Evolutionary conservation across 2,113 vertebrate genomes (phyloP), one percentile per base, ranked within the genome.

Genomic region (human): DNA sequence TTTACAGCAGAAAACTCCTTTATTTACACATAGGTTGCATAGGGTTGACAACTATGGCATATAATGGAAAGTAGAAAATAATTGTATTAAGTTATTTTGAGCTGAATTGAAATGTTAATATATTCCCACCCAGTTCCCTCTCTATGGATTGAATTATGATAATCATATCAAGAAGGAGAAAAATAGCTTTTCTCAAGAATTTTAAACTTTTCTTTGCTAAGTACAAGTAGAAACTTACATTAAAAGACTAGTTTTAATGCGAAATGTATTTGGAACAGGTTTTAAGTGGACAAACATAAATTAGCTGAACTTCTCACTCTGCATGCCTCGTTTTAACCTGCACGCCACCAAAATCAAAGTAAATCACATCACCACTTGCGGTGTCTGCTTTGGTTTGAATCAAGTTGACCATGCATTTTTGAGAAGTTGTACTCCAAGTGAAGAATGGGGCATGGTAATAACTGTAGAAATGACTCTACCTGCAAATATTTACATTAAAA

Each of bases 51-150:
- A 50, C 82, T 23, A 6, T 48, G 9, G 32, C 59, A 43, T 38
- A 80, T 48, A 85, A 95, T 90, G 70, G 43, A 93, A 97, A 96
- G 93, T 55, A 80, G 94, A 79, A 97, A 97, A 96, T 96, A 93
- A 87, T 82, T 35, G 83, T 93, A 76, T 96, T 84, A 94, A 92
- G 96, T 97, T 98, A 97, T 97, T 98, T 98, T 97, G 96, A 97
- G 96, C 96, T 64, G 72, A 92, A 95, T 96, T 96, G 96, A 97
- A 96, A 97, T 97, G 97, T 92, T 98, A 97, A 98, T 97, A 89
- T 98, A 97, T 97, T 97, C 97, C 95, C 90, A 95, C 96, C 97
- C 88, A 50, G 94, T 96, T 97, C 80, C 93, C 97, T 97, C 64
- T 97, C 72, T 98, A 91, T 97, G 97, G 97, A 86, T 83, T 94